Conservation (phyloP, 1,140 invertebrate species). For the Microplitis demolitor region DNA sequence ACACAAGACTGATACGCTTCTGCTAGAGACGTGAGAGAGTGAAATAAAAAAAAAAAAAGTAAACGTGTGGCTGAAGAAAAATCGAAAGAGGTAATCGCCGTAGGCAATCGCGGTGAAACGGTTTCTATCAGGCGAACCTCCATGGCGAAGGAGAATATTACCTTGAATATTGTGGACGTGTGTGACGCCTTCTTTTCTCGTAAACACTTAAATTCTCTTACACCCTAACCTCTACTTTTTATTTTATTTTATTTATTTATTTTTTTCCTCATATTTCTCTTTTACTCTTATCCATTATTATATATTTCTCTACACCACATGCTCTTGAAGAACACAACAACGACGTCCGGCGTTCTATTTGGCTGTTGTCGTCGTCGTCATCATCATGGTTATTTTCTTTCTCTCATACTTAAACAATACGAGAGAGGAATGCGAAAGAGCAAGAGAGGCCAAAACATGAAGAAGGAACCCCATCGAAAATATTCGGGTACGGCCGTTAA, state of each 20-base stretch:
- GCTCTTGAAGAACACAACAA: neutral
- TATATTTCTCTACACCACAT: neutral
- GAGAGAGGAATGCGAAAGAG: conserved; percentile 10
- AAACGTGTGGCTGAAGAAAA: neutral
- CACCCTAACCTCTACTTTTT: neutral
- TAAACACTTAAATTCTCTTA: neutral
- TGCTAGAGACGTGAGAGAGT: neutral
- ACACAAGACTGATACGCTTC: neutral
- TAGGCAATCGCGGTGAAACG: conserved; percentile 33
- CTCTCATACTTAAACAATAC: neutral
- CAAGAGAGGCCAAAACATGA: conserved; percentile 4
- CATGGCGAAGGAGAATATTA: conserved; percentile 39
- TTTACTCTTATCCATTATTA: too few species aligned
- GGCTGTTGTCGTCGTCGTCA: too few species aligned
- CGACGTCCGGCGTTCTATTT: neutral
- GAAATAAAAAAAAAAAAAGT: neutral
- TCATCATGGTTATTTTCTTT: neutral
- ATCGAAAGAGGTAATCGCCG: conserved; percentile 13
- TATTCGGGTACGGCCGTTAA: conserved; percentile 48
- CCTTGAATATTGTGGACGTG: conserved; percentile 41
- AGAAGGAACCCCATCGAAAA: conserved; percentile 34
- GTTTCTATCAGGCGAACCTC: conserved; percentile 41
- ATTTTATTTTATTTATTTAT: neutral
- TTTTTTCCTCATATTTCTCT: neutral
- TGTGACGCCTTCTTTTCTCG: neutral